Base-by-base conservation (phyloP, 2,113 vertebrate species). In the Melanotaenia duboulayi region DNA sequence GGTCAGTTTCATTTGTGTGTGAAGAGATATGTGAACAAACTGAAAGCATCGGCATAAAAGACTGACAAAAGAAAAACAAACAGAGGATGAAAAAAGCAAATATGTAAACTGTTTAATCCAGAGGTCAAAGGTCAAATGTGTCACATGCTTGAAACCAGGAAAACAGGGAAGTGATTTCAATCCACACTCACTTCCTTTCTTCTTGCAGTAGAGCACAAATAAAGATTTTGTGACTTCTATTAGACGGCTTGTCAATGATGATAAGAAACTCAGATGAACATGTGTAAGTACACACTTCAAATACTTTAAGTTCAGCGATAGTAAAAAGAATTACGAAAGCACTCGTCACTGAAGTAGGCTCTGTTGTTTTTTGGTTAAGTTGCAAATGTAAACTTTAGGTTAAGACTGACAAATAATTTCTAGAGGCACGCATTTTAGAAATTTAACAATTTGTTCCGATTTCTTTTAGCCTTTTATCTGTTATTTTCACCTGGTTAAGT, bases 101-200 rank as follows among this genome's bases (percentile, higher is more conserved):
- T 12, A 23, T 25, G 57, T 16, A 42, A 19, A 55, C 20, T 12
- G 25, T 59, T 58, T 19, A 25, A 55, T 67, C 54, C 20, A 32
- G 37, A 49, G 83, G 65, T 75, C 80, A 91, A 92, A 84, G 83
- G 80, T 93, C 79, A 72, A 48, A 14, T 19, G 8, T 4, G 75
- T 92, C 91, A 92, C 82, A 55, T 87, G 86, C 2, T 40, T 35
- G 40, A 44, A 87, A 90, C 72, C 85, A 89, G 91, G 90, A 92
- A n/a, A 92, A 81, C 1, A 2, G 44, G 58, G 81, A 81, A 68
- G 73, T 40, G 60, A 20, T 28, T 10, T 48, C 28, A 54, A 1
- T 74, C 65, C 63, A 46, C 22, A 24, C 37, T n/a, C 3, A 4
- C 22, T 81, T 87, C 64, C 66, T 22, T 19, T 46, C 17, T 69